These are phyloP conservation scores for Micronisus gabar DNA, from an alignment of 2,113 vertebrate genomes.

Conservation along the genomic window DNA sequence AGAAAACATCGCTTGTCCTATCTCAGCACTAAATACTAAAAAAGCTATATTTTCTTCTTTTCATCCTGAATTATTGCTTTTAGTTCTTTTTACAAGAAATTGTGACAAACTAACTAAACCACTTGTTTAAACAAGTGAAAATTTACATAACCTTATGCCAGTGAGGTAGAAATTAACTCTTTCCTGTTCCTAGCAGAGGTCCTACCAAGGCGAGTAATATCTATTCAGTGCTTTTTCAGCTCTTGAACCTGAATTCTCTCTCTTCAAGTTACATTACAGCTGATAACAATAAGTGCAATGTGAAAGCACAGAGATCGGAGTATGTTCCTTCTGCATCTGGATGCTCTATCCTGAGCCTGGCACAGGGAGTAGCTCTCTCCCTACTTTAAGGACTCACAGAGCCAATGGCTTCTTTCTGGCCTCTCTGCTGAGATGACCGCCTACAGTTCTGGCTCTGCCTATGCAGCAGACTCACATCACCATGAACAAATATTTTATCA, in stretches of 20 bases:
- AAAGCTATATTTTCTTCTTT: neutral
- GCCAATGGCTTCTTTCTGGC: neutral
- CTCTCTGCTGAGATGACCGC: neutral
- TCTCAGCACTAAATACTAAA: neutral
- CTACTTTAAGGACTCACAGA: neutral
- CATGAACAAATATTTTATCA: neutral
- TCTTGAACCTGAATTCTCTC: neutral
- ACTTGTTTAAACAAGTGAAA: neutral
- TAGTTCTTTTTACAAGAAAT: neutral
- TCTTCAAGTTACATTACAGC: neutral
- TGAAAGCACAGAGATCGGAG: neutral
- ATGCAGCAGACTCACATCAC: accelerated
- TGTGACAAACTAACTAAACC: neutral
- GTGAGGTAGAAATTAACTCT: neutral
- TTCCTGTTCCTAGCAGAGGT: neutral
- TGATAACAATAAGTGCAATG: neutral
- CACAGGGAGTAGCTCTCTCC: neutral
- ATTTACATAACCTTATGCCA: neutral
- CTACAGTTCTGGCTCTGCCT: neutral
- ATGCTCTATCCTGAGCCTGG: neutral
- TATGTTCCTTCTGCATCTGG: neutral
- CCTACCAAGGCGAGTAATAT: neutral
- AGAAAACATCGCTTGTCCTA: neutral
- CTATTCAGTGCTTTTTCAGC: neutral
- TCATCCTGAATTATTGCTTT: neutral